Evolutionary conservation across 2,888 invertebrate genomes (phyloP).

Genomic region (Trissoscelio sp.): DNA sequence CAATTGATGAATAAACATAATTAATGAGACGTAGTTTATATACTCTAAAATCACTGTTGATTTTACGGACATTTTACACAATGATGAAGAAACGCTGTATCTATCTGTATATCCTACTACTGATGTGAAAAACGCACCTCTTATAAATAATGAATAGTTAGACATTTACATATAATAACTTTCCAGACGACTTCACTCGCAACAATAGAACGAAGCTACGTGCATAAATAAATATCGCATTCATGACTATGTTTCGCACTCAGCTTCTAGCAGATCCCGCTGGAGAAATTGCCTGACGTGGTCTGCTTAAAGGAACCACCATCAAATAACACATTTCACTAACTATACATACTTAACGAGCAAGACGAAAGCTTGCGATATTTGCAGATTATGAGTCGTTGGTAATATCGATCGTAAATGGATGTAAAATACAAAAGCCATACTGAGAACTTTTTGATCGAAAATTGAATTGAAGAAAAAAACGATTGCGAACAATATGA

Average conservation of each 20-base stretch:
- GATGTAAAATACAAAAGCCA: neutral
- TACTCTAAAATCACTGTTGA: too few species aligned
- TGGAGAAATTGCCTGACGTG: neutral
- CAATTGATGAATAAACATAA: too few species aligned
- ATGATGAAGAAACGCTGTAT: too few species aligned
- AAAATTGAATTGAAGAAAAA: neutral
- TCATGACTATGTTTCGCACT: neutral
- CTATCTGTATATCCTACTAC: too few species aligned
- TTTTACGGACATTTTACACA: too few species aligned
- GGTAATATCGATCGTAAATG: slow-evolving; percentile 21
- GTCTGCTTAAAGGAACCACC: too few species aligned
- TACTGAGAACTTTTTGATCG: neutral
- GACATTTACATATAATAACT: neutral
- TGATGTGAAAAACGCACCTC: neutral
- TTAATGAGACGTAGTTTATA: too few species aligned
- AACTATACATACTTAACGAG: neutral
- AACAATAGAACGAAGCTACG: neutral
- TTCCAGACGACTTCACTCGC: neutral
- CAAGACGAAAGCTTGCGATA: neutral
- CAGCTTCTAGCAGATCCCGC: neutral
- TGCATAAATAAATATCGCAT: neutral
- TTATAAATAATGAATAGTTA: neutral
- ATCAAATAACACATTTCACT: neutral
- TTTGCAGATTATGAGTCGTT: slow-evolving; percentile 10
- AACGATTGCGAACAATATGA: neutral